These are phyloP conservation scores for Drosophila emarginata DNA, from an alignment of 2,888 invertebrate genomes.

Conservation along the genomic window DNA sequence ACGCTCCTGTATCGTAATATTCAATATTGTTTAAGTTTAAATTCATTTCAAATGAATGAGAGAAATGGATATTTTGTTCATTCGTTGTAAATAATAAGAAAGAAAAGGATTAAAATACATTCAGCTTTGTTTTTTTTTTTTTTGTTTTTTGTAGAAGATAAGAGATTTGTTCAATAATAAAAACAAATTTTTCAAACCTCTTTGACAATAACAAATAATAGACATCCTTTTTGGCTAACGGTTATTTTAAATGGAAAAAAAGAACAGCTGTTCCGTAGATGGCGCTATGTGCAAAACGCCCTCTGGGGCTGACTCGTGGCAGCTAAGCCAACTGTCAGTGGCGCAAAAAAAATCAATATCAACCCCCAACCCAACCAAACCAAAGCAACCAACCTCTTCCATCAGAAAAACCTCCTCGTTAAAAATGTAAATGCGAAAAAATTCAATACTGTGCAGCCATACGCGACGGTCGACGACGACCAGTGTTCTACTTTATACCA, in stretches of 20 bases:
- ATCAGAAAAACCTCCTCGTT: slow-evolving; percentile 63
- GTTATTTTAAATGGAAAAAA: not conserved
- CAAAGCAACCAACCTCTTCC: slow-evolving; percentile 4
- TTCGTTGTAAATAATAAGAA: too few species aligned
- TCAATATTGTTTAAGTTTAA: too few species aligned
- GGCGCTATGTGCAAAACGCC: slow-evolving; percentile 48
- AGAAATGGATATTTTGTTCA: too few species aligned
- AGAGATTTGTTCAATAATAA: too few species aligned
- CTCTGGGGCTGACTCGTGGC: slow-evolving; percentile 41
- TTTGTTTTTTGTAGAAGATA: too few species aligned
- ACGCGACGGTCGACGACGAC: slow-evolving; percentile 62
- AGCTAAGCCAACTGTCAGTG: slow-evolving; percentile 52
- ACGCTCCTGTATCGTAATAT: too few species aligned
- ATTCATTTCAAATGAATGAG: too few species aligned
- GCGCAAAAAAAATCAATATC: slow-evolving; percentile 80
- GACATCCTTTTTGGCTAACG: not conserved
- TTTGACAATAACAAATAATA: not conserved
- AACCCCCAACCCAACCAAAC: slow-evolving; percentile 64
- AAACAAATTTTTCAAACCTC: too few species aligned
- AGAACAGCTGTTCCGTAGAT: slow-evolving; percentile 55
- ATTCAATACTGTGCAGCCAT: slow-evolving; percentile 80
- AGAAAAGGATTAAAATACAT: too few species aligned
- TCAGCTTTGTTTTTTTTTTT: too few species aligned
- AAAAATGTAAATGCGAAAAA: slow-evolving; percentile 80
- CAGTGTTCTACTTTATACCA: slow-evolving; percentile 53